A percentile compares a stretch with the other conserved stretches of the same genome.
Conservation (phyloP, 2,888 invertebrate species). For the Orthosia gracilis region DNA sequence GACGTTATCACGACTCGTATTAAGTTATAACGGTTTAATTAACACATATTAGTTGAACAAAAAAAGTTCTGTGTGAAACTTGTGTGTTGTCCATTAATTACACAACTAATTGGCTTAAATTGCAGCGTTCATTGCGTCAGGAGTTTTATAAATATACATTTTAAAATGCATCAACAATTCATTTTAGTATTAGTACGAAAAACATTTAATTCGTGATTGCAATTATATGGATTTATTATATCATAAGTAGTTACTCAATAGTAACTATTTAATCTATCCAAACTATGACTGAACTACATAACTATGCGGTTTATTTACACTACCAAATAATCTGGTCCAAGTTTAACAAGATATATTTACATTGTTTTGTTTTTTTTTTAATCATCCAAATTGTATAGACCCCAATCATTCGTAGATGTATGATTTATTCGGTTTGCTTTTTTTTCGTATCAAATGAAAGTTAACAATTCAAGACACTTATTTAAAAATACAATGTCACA, state of each 20-base stretch:
- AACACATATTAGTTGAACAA: neutral
- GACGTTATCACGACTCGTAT: too few relatives aligned
- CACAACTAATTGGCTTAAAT: constrained; percentile 26
- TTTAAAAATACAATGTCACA: too few relatives aligned
- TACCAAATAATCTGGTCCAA: neutral
- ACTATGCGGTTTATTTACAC: neutral
- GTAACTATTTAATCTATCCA: neutral
- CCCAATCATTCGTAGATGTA: too few relatives aligned
- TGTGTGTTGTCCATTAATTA: neutral
- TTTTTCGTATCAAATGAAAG: too few relatives aligned
- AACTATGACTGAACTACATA: neutral
- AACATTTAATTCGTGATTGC: neutral
- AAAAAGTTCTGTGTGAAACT: too few relatives aligned
- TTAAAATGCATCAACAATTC: constrained; percentile 8
- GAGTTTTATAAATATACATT: neutral
- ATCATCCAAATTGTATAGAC: too few relatives aligned
- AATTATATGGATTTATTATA: neutral
- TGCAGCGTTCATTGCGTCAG: constrained; percentile 1
- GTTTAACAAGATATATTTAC: too few relatives aligned
- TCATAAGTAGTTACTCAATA: too few relatives aligned
- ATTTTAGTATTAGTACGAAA: neutral
- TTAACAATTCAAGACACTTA: too few relatives aligned
- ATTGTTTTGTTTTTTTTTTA: too few relatives aligned
- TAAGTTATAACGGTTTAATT: neutral
- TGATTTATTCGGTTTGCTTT: too few relatives aligned